Evolutionary conservation across 37 sponge, comb jelly and placozoan species (phyloP), one percentile per base, ranked within the genome.

Genomic region (Ianthella basta): DNA sequence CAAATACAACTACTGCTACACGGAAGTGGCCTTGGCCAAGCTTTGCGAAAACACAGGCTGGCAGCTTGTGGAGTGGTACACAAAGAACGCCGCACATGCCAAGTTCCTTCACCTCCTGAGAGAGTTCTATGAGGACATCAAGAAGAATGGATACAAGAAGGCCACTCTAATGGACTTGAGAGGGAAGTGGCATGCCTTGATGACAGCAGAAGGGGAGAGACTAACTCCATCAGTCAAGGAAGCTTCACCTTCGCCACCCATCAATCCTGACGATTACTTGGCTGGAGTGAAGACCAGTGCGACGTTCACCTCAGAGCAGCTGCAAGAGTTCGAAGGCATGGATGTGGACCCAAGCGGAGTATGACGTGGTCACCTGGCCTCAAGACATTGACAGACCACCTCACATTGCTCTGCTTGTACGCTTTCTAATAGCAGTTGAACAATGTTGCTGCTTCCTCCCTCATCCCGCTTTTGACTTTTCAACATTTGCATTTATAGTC

Each of bases 1-100:
- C 78, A 75, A 75, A 24, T 75, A 75, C 78, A 75, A 75, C 78
- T 75, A 75, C 53, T 75, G 78, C 78, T 75, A 75, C 54, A 75
- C 78, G 3, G 78, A 75, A 50, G 78, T 75, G 21, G 78, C 78
- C 4, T 24, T 75, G 44, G 78, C 78, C 54, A 75, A 75, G 25
- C 40, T 75, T 15, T 75, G 78, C 25, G 78, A 75, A 41, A 75
- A 75, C 25, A 36, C 78, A 19, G 78, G 78, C 5, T 75, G 78
- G 78, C 44, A 75, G 53, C 40, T 53, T 41, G 54, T 75, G 37
- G 78, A 75, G 53, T 23, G 24, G 25, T 20, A 75, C 25, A 53
- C 37, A 24, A 75, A 24, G 38, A 36, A 32, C 6, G 53, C 78
- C n/a, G 5, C 44, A 23, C 38, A 75, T 50, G 54, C 40, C 53